Evolutionary conservation across 2,113 vertebrate genomes (phyloP), one percentile per base, ranked within the genome.

Genomic region (Esox niger): DNA sequence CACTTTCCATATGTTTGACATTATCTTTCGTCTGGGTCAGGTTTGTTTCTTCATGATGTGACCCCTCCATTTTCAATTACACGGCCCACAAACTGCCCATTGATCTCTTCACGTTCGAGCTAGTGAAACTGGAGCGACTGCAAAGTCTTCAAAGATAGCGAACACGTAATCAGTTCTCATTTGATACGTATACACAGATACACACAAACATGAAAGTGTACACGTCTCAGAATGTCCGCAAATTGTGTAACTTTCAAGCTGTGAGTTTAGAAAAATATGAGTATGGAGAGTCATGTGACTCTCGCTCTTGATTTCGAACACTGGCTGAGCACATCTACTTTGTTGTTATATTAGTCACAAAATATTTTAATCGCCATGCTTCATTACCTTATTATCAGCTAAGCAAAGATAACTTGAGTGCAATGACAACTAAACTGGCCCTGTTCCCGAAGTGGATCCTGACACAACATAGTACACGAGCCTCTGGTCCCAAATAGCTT

Each of bases 21-120:
- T 89, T 80, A 84, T 70, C 82, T 63, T 56, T 84, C 81, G 82
- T 84, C 82, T 86, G 81, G 54, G 78, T 71, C 58, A 71, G 62
- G 77, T 80, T 67, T 74, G 77, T 73, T 80, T 82, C 67, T 67
- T 71, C 81, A 70, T 75, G 70, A 59, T 1, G 75, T 75, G 62
- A 17, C 68, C 74, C 74, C 74, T 72, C 64, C 78, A 61, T 75
- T 82, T 79, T 83, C 72, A 85, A 80, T 89, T 88, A 85, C 82
- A 88, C 65, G 77, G 74, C 62, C 78, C 75, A 70, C 84, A 76
- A 85, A 78, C 73, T 61, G 58, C 31, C 56, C 80, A 82, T 80
- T 79, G 82, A 88, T 84, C 77, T 74, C 57, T 69, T 79, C 85
- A 74, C 71, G 47, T 66, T 73, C 65, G 68, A 82, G 72, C 75